Base-by-base conservation (phyloP, 1,140 invertebrate species). In the Drosophila nannoptera region DNA sequence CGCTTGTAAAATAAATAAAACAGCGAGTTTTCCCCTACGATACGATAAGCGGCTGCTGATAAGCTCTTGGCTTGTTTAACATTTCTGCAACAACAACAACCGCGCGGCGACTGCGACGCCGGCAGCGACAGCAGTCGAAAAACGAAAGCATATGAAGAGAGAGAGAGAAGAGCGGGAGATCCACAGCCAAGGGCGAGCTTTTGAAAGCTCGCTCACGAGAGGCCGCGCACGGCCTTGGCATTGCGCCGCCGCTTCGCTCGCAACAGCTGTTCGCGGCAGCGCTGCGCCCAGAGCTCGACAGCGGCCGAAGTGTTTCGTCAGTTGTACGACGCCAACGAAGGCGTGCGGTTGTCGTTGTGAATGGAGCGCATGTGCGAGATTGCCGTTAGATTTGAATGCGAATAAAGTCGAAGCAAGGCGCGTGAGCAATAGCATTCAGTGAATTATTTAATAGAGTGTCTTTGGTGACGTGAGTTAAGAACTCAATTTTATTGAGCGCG, bases 11-110 rank as follows among this genome's bases (percentile, higher is more conserved):
- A 54, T 31, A 52, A 71, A 43, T n/a, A 74, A 7, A 32, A 4
- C 38, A 52, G 5, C 16, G 54, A 56, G 50, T 64, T 66, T 65
- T 67, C 71, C 62, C 40, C n/a, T 43, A 43, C 40, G 22, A 64
- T 50, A 71, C 64, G 80, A 84, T 84, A 84, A 77, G 73, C 76
- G 43, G 12, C 22, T 8, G 40, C 75, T 78, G 78, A 82, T 82
- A 82, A 80, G 48, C 48, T 22, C 8, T n/a, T 46, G 42, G 29
- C 12, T 32, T 48, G 61, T 29, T 63, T 69, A 64, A 69, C 61
- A 65, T 58, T 58, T 52, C 61, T 46, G 29, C 7, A 60, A 46
- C 36, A 38, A 46, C 36, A 38, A 54, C 56, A 55, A 35, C 50
- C 49, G 43, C 5, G 14, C 46, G 12, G 22, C 42, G 43, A 22